Conservation (phyloP, 1,140 invertebrate species). For the Drosophila tropicalis region DNA sequence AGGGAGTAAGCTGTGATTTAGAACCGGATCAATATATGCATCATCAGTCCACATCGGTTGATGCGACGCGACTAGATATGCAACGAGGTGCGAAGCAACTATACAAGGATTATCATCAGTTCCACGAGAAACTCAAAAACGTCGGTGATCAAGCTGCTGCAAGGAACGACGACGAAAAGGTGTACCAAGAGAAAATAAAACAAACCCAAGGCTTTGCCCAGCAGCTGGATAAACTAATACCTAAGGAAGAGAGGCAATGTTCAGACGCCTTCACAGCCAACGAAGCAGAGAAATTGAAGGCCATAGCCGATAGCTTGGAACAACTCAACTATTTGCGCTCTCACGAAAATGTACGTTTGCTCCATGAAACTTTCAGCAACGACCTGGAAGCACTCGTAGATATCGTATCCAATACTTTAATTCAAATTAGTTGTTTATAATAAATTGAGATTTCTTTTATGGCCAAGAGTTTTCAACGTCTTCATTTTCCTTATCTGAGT, state of each 20-base stretch:
- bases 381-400: slow-evolving; percentile 62
- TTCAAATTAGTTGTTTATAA: slow-evolving; percentile 50
- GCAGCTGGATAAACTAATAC: slow-evolving; percentile 67
- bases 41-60: slow-evolving; percentile 14
- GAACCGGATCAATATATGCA: slow-evolving; percentile 35
- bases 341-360: slow-evolving; percentile 41
- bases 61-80: slow-evolving; percentile 36
- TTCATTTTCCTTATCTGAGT: slow-evolving; percentile 14
- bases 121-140: slow-evolving; percentile 56
- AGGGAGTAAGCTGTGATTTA: slow-evolving; percentile 11
- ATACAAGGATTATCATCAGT: slow-evolving; percentile 60
- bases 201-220: slow-evolving; percentile 63
- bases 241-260: slow-evolving; percentile 14
- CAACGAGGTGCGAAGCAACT: slow-evolving; percentile 41
- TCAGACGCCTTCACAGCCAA: slow-evolving; percentile 49
- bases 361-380: slow-evolving; percentile 27
- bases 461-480: background rate
- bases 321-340: slow-evolving; percentile 62
- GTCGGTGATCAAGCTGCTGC: slow-evolving; percentile 36
- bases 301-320: slow-evolving; percentile 58
- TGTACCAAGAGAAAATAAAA: slow-evolving; percentile 40
- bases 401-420: slow-evolving; percentile 61
- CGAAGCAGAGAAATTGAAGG: slow-evolving; percentile 40
- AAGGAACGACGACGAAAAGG: slow-evolving; percentile 25
- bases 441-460: slow-evolving; percentile 4